Percentiles rank a stretch among this genome's conserved stretches.
Conservation (phyloP, 2,888 invertebrate species). For the Drosophila maculinotata region DNA sequence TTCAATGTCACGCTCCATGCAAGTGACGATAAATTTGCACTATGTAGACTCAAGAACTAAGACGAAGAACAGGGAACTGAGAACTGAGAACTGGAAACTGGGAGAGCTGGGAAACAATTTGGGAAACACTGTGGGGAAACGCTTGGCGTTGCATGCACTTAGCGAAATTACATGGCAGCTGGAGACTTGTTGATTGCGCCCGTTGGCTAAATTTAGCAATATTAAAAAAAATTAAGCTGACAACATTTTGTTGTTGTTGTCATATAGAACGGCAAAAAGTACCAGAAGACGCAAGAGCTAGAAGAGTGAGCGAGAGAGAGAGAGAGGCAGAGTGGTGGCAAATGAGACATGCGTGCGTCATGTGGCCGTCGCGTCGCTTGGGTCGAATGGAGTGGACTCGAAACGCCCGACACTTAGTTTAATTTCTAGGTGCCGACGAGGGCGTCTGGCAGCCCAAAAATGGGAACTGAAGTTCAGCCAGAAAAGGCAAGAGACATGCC, state of each 20-base stretch:
- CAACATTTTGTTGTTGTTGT: conserved; percentile 66
- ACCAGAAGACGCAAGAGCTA: conserved; percentile 8
- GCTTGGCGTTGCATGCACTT: conserved; percentile 61
- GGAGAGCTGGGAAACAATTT: conserved; percentile 5
- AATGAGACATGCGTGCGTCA: conserved; percentile 75
- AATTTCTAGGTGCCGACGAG: conserved; percentile 74
- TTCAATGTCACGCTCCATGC: conserved; percentile 82
- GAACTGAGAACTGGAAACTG: background rate
- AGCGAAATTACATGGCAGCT: conserved; percentile 74
- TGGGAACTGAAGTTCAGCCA: conserved; percentile 16
- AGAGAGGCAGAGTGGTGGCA: conserved; percentile 5
- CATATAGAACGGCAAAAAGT: no score
- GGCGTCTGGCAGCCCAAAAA: conserved; percentile 41
- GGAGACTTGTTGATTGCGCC: conserved; percentile 74
- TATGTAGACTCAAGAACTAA: conserved; percentile 32
- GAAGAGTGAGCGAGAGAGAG: conserved; percentile 2
- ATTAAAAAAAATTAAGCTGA: conserved; percentile 81
- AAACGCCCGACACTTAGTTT: conserved; percentile 71
- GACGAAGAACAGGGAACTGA: background rate
- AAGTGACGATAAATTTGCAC: conserved; percentile 82
- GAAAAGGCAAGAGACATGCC: conserved; percentile 53
- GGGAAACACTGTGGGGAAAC: conserved; percentile 18
- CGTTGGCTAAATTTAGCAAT: conserved; percentile 77
- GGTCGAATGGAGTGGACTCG: conserved; percentile 41
- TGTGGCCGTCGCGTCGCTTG: conserved; percentile 56